Evolutionary conservation across 2,888 invertebrate genomes (phyloP), one percentile per base, ranked within the genome.

Genomic region (Lacanobia wlatinum): DNA sequence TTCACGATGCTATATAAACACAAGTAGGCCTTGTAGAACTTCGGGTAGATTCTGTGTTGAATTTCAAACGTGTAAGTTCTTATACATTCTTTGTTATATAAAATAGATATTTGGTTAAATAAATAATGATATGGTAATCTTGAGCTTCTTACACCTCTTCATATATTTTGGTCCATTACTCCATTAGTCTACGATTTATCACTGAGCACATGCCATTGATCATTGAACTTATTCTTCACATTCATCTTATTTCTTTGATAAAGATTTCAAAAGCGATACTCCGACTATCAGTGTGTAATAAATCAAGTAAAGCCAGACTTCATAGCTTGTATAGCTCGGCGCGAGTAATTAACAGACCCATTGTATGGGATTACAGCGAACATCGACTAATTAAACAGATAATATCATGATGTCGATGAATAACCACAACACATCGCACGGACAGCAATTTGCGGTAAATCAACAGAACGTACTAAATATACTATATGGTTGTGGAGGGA

Each of bases 371-470:
- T 60, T 34, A 60, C 43, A 43, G 28, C 9, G 21, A 1, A 59
- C 10, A 53, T 12, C 52, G 8, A 43, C 59, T 34, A 50, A 77
- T 60, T 53, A 60, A 14, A 53, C n/a, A 43, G 48, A 55, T 52
- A 21, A 74, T 48, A 53, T 34, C n/a, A 18, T 40, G 21, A 55
- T n/a, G 50, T 56, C 28, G 28, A 65, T n/a, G 8, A 63, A 14
- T 34, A 34, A 6, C 2, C 28, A 23, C 23, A 66, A 34, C n/a
- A 58, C 16, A 16, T 16, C 16, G 40, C 10, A 23, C 18, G 18
- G 21, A 40, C 16, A 67, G 28, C 52, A 60, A 21, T 53, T 53
- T 48, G 40, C 59, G 53, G 38, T 34, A 28, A 38, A 76, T 60
- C 21, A 48, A 21, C 28, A 40, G 28, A 28, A 28, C 3, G 28